Evolutionary conservation across 2,888 invertebrate genomes (phyloP).

Genomic region (Campoplex capitator): DNA sequence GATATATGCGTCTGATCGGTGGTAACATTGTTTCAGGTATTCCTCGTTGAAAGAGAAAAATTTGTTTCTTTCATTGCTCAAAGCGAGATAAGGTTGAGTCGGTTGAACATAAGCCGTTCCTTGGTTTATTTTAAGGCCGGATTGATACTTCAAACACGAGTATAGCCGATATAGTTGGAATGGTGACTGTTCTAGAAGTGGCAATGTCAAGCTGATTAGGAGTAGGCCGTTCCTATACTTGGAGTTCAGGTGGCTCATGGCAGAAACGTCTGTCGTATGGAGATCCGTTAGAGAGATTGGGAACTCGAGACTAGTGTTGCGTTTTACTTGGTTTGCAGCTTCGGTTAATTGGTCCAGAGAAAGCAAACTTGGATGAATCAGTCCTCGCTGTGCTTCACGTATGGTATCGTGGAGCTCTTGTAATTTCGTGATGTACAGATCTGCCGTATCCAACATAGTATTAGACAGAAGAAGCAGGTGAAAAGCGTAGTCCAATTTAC

Average conservation of each 20-base stretch:
- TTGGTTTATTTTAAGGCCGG: neutral
- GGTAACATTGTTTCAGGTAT: neutral
- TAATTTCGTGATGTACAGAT: neutral
- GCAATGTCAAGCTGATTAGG: neutral
- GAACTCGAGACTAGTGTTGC: neutral
- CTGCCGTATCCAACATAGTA: neutral
- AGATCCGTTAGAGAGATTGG: neutral
- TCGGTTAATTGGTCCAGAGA: neutral
- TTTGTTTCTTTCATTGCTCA: neutral
- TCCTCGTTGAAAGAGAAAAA: neutral
- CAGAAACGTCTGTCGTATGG: neutral
- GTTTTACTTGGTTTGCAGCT: neutral
- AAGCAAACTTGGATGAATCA: neutral
- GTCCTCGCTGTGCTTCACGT: neutral
- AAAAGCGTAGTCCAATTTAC: neutral
- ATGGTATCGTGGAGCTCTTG: neutral
- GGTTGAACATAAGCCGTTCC: constrained; percentile 15
- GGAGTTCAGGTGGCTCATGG: neutral
- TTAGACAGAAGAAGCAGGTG: neutral
- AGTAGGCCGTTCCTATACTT: neutral
- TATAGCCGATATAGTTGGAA: neutral
- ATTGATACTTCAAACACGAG: neutral
- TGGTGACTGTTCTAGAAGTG: neutral
- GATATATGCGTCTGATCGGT: neutral
- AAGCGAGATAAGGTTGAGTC: neutral